A percentile compares a stretch with the other conserved stretches of the same genome.
phyloP scores from a whole-genome alignment of 2,797 vertebrate species.

The Zenarchopterus dispar region DNA sequence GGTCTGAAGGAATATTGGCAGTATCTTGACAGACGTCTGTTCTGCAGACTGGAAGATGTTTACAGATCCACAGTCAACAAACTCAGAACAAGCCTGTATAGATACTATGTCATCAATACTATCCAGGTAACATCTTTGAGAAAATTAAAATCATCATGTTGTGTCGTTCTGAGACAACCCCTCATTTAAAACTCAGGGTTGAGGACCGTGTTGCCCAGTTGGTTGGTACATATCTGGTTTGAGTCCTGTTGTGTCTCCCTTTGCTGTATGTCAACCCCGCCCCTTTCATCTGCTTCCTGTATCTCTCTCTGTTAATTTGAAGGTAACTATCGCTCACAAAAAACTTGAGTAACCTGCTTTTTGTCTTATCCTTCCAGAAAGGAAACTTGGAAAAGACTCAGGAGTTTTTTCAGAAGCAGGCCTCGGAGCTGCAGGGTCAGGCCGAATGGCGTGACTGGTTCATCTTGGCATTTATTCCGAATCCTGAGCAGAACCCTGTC shows the following conservation, averaged over 20 bases:
- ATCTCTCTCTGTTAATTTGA: neutral
- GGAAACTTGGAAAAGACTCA: conserved; percentile 91
- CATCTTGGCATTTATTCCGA: conserved; percentile 89
- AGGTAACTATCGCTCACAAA: too few species aligned
- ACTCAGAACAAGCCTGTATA: conserved; percentile 92
- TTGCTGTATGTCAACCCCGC: neutral
- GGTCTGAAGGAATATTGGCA: conserved; percentile 94
- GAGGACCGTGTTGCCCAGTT: too few species aligned
- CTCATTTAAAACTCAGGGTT: too few species aligned
- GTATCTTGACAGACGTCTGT: conserved; percentile 91
- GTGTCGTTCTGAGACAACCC: too few species aligned
- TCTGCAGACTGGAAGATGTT: conserved; percentile 92
- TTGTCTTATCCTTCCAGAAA: conserved; percentile 71
- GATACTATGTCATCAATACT: conserved; percentile 92
- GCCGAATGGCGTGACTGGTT: conserved; percentile 98
- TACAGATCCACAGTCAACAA: conserved; percentile 93
- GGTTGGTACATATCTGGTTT: too few species aligned
- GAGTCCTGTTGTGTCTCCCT: too few species aligned
- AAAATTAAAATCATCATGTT: too few species aligned
- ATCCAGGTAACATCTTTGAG: conserved; percentile 84
- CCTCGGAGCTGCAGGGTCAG: conserved; percentile 91
- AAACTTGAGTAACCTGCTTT: too few species aligned
- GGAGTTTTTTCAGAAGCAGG: conserved; percentile 95
- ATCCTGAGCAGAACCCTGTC: conserved; percentile 90
- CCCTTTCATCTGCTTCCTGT: neutral